These are phyloP conservation scores for Apodemus speciosus DNA, from an alignment of 2,113 vertebrate species.

Conservation along the genomic window DNA sequence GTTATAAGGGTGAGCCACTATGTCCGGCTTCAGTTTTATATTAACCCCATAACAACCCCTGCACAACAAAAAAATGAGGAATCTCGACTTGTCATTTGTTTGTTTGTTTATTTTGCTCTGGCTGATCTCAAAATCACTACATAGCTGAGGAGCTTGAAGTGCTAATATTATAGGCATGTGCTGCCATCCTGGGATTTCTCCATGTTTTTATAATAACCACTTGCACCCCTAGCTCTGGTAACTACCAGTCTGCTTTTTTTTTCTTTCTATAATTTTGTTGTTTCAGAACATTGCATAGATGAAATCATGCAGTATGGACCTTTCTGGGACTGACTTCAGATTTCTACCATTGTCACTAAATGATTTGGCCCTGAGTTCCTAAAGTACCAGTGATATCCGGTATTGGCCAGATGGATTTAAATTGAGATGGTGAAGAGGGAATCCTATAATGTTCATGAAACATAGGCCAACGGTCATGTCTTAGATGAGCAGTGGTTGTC, in stretches of 20 bases:
- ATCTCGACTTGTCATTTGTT: not conserved
- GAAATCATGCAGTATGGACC: not conserved
- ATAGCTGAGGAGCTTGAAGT: not conserved
- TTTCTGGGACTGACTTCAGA: not conserved
- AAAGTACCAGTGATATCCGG: not conserved
- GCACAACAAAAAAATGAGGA: too few relatives aligned
- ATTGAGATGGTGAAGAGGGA: not conserved
- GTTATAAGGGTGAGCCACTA: not conserved
- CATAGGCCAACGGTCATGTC: not conserved
- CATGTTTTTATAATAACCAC: not conserved
- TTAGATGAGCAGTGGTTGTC: conserved; percentile 19
- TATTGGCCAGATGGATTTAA: not conserved
- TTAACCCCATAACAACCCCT: not conserved
- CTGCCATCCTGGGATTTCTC: not conserved
- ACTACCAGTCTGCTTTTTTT: not conserved
- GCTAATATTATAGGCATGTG: not conserved
- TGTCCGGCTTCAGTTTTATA: not conserved
- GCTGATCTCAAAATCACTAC: not conserved
- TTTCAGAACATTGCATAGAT: not conserved
- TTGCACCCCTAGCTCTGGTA: not conserved
- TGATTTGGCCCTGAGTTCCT: conserved; percentile 40
- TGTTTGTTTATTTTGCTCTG: not conserved
- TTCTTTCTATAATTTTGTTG: conserved; percentile 26
- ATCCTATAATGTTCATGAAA: not conserved
- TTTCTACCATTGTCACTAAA: not conserved